These are phyloP conservation scores for Xestoiulus laeticollis DNA, from an alignment of 2,888 invertebrate species.

Conservation along the genomic window DNA sequence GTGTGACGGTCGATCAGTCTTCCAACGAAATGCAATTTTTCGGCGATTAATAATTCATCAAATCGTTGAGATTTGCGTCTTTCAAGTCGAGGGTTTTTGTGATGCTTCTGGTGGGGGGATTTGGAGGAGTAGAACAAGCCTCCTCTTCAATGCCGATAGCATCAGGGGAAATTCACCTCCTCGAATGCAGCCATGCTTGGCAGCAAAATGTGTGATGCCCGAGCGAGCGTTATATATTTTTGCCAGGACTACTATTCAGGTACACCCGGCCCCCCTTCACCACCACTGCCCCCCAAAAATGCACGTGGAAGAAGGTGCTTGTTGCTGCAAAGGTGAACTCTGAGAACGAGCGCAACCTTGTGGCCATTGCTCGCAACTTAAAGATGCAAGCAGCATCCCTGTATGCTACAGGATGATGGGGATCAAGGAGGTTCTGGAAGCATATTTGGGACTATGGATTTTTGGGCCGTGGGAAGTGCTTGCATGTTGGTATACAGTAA, in stretches of 20 bases:
- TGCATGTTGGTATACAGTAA: too few relatives aligned
- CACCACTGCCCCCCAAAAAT: background rate
- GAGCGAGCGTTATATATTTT: constrained; percentile 13
- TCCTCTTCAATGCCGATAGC: background rate
- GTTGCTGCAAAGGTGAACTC: background rate
- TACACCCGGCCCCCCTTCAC: background rate
- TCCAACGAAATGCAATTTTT: background rate
- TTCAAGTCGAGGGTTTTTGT: background rate
- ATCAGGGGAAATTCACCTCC: constrained; percentile 16
- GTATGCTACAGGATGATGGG: too few relatives aligned
- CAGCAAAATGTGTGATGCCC: background rate
- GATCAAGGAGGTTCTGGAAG: too few relatives aligned
- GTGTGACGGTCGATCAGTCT: background rate
- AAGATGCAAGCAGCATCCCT: too few relatives aligned
- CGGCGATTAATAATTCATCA: constrained; percentile 5
- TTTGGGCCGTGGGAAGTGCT: too few relatives aligned
- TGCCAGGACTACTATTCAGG: background rate
- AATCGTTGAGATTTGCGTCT: background rate
- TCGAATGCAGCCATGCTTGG: constrained; percentile 26
- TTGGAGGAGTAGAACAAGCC: background rate
- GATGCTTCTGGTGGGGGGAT: background rate
- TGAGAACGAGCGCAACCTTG: background rate
- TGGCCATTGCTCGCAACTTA: background rate
- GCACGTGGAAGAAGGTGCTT: background rate
- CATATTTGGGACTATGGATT: too few relatives aligned